Evolutionary conservation across 2,888 invertebrate species (phyloP).

Genomic region (Meloe dianella): DNA sequence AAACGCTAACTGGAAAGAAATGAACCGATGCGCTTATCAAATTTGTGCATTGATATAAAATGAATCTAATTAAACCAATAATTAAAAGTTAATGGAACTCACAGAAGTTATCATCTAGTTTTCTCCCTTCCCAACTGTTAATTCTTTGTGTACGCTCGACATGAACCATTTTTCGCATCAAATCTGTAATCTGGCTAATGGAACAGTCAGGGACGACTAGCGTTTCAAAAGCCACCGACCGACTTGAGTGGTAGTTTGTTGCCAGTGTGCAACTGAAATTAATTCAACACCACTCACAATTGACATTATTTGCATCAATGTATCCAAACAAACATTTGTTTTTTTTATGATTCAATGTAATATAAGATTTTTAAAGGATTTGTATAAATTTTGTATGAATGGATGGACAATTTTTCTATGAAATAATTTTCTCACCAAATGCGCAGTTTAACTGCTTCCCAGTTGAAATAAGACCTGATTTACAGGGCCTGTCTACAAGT

Average conservation of each 20-base stretch:
- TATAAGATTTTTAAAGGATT: not conserved
- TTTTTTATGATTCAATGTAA: not conserved
- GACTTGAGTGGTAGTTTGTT: conserved; percentile 50
- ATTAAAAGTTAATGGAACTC: conserved; percentile 20
- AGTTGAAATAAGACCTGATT: conserved; percentile 35
- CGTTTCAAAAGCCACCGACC: conserved; percentile 51
- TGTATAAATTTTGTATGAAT: not conserved
- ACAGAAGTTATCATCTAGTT: conserved; percentile 14
- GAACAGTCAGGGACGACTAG: conserved; percentile 41
- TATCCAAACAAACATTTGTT: not conserved
- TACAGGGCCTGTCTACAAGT: conserved; percentile 40
- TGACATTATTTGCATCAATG: conserved; percentile 6
- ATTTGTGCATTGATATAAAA: not conserved
- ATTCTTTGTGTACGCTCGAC: conserved; percentile 12
- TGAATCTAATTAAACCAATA: conserved; percentile 2
- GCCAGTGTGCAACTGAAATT: conserved; percentile 25
- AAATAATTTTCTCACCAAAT: conserved; percentile 29
- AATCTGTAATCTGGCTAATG: conserved; percentile 51
- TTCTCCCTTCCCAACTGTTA: conserved; percentile 5
- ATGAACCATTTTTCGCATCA: conserved; percentile 24
- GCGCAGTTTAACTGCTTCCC: conserved; percentile 24
- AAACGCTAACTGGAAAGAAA: not conserved
- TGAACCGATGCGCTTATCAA: no score
- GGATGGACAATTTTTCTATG: conserved; percentile 34
- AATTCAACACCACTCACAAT: conserved; percentile 7